These are phyloP conservation scores for Petromus typicus DNA, from an alignment of 2,113 vertebrate genomes.

Conservation along the genomic window DNA sequence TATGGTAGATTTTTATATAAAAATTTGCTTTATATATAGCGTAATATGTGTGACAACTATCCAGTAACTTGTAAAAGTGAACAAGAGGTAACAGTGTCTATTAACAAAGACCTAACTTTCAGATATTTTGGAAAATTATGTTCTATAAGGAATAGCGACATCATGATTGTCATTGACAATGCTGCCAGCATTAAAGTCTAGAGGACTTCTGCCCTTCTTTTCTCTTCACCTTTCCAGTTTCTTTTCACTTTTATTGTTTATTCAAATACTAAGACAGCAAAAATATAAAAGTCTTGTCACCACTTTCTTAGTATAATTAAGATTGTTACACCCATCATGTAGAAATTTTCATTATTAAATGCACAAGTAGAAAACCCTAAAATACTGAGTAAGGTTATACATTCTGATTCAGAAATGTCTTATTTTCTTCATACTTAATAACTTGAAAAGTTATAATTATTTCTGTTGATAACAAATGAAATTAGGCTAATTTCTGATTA, in stretches of 20 bases:
- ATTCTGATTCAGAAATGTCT: not conserved
- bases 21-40: not conserved
- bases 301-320: not conserved
- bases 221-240: not conserved
- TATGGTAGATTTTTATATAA: not conserved
- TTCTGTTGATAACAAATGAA: conserved; percentile 30
- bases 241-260: not conserved
- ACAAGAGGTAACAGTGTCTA: not conserved
- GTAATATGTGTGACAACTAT: not conserved
- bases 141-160: not conserved
- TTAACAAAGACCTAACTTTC: not conserved
- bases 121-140: conserved; percentile 37
- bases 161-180: too few species aligned
- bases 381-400: not conserved
- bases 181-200: not conserved
- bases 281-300: not conserved
- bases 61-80: not conserved
- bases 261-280: not conserved
- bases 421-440: not conserved
- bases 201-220: not conserved
- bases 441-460: not conserved
- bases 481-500: not conserved
- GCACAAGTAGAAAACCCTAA: not conserved
- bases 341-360: not conserved
- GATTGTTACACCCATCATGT: not conserved